Evolutionary conservation across 1,140 invertebrate species (phyloP), one percentile per base, ranked within the genome.

Genomic region (Tetramorium alpestre): DNA sequence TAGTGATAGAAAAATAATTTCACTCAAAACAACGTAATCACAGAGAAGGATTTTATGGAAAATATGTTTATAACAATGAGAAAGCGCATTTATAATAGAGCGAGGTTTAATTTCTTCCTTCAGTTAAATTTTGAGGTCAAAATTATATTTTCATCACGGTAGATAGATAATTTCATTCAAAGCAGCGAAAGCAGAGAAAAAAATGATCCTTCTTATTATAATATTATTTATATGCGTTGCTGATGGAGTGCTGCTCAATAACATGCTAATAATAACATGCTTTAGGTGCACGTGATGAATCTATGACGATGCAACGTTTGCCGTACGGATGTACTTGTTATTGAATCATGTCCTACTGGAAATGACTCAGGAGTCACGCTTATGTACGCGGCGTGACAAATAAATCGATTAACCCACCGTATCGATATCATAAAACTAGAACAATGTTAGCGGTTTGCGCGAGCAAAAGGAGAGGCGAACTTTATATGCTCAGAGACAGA

Each of bases 321-420:
- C 16, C 49, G 16, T 33, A 60, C 56, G 41, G 22, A 77, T 77
- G 22, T 78, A 33, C 41, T 65, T 38, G 33, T 49, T 78, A 33
- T 78, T 33, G 44, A 64, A 65, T 47, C 58, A 49, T 47, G 13
- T 47, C 16, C 54, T 44, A 38, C 16, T 62, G 60, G 16, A 64
- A 78, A 78, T 47, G 72, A 77, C 25, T 75, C 72, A 56, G 72
- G 28, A 58, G 5, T 64, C 25, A 28, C 10, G 58, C 60, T 78
- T 78, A 22, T 16, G 11, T 51, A 28, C 11, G 18, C 28, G 28
- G 44, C 41, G 25, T 47, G 41, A 65, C 25, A 65, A 78, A 78
- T 65, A 78, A 78, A 78, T 78, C 60, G 44, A 47, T 78, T 65
- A 78, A 65, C 10, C 41, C 16, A n/a, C 28, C 25, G 18, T 47